Percentiles rank a stretch among this genome's conserved stretches.
Conservation (phyloP, 1,140 invertebrate genomes). For the Leptinotarsa undecemlineata region DNA sequence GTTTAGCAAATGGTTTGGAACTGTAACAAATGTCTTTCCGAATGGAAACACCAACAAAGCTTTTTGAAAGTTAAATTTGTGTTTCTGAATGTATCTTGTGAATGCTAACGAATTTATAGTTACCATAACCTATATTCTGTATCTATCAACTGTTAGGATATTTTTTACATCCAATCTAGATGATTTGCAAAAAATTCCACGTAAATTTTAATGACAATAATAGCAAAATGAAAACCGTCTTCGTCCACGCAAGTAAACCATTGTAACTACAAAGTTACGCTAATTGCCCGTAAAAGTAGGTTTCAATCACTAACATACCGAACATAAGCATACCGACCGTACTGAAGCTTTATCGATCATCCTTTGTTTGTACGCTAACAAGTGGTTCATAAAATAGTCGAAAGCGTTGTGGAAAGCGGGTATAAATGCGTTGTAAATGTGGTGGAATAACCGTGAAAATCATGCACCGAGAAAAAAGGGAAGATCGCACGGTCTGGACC, state of each 20-base stretch:
- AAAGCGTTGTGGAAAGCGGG: neutral
- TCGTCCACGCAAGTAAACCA: neutral
- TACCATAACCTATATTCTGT: too few relatives aligned
- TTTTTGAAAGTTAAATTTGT: too few relatives aligned
- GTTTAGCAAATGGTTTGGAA: too few relatives aligned
- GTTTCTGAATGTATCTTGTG: too few relatives aligned
- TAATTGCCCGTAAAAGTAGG: neutral
- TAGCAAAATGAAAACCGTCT: too few relatives aligned
- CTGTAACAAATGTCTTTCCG: too few relatives aligned
- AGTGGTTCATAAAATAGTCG: neutral
- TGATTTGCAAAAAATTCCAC: too few relatives aligned
- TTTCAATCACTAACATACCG: neutral
- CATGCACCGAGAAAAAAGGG: neutral
- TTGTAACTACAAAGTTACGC: neutral
- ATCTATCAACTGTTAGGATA: too few relatives aligned
- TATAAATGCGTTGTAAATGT: neutral
- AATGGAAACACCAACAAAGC: too few relatives aligned
- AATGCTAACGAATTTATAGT: too few relatives aligned
- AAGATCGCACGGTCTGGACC: neutral
- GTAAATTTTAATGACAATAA: too few relatives aligned
- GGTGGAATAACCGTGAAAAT: constrained; percentile 1
- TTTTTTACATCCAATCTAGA: too few relatives aligned
- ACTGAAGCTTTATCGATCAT: neutral
- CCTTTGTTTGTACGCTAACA: neutral
- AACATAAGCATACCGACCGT: neutral